phyloP scores from a whole-genome alignment of 2,888 invertebrate genomes.

The Drosophila birchii region DNA sequence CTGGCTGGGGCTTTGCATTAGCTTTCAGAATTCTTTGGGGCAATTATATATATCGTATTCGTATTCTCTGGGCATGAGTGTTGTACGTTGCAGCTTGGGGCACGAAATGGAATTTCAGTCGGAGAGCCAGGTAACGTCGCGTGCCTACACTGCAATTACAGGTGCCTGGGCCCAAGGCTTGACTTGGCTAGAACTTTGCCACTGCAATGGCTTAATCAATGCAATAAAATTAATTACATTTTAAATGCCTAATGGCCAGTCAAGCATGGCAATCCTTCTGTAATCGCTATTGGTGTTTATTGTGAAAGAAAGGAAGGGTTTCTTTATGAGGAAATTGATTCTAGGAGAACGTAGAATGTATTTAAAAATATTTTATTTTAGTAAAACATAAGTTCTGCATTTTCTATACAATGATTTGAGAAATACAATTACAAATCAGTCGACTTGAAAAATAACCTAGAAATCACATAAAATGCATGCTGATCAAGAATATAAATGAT shows the following conservation, averaged over 20 bases:
- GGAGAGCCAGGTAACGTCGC: slow-evolving; percentile 51
- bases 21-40: slow-evolving; percentile 44
- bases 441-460: no score
- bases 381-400: no score
- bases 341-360: no score
- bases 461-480: no score
- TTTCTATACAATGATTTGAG: no score
- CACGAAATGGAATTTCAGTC: slow-evolving; percentile 40
- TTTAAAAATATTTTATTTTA: no score
- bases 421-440: no score
- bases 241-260: slow-evolving; percentile 33
- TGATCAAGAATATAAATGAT: no score
- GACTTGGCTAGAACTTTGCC: slow-evolving; percentile 33
- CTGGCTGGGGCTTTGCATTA: slow-evolving; percentile 17
- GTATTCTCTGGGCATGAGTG: slow-evolving; percentile 13
- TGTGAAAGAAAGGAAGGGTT: neutral
- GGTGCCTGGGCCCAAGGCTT: slow-evolving; percentile 32
- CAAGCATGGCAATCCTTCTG: slow-evolving; percentile 11
- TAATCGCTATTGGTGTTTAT: neutral
- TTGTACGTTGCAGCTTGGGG: slow-evolving; percentile 30
- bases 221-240: slow-evolving; percentile 26
- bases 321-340: neutral
- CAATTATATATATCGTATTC: slow-evolving; percentile 24
- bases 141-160: slow-evolving; percentile 64
- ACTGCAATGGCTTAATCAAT: slow-evolving; percentile 39